Conservation (phyloP, 2,888 invertebrate genomes). For the Myathropa florea region DNA sequence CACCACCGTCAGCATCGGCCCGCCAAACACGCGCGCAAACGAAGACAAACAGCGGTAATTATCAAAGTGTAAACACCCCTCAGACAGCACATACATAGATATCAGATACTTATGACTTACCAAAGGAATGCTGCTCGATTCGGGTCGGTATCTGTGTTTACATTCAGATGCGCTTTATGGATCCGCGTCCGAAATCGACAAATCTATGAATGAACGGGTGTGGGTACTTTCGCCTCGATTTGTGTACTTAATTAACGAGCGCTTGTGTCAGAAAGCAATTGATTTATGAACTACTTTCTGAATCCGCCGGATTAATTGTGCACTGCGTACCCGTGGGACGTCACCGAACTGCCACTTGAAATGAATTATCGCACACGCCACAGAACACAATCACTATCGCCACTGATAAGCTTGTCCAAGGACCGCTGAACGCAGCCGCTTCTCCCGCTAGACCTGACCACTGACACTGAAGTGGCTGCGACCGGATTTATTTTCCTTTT, state of each 20-base stretch:
- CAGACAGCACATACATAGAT: neutral
- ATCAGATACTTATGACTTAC: neutral
- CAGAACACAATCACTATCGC: neutral
- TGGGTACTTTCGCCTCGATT: slow-evolving; percentile 26
- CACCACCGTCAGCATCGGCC: neutral
- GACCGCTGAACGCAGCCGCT: neutral
- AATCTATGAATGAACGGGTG: slow-evolving; percentile 22
- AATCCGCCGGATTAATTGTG: too few species aligned
- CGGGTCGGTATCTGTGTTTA: slow-evolving; percentile 22
- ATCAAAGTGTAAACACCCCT: slow-evolving; percentile 45
- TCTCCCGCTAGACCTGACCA: neutral
- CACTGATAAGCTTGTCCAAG: neutral
- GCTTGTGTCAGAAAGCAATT: slow-evolving; percentile 29
- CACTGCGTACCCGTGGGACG: slow-evolving; percentile 4
- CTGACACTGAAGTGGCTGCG: neutral
- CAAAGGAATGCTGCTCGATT: neutral
- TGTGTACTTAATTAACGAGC: slow-evolving; percentile 58
- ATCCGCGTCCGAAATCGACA: slow-evolving; percentile 2
- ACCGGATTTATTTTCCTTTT: neutral
- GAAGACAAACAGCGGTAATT: slow-evolving; percentile 8
- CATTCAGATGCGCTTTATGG: slow-evolving; percentile 21
- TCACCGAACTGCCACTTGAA: slow-evolving; percentile 10
- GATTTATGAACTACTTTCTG: slow-evolving; percentile 51
- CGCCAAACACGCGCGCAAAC: slow-evolving; percentile 19
- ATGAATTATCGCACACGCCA: slow-evolving; percentile 13